Evolutionary conservation across 2,888 invertebrate species (phyloP), one percentile per base, ranked within the genome.

Genomic region (Poecilobothrus nobilitatus): DNA sequence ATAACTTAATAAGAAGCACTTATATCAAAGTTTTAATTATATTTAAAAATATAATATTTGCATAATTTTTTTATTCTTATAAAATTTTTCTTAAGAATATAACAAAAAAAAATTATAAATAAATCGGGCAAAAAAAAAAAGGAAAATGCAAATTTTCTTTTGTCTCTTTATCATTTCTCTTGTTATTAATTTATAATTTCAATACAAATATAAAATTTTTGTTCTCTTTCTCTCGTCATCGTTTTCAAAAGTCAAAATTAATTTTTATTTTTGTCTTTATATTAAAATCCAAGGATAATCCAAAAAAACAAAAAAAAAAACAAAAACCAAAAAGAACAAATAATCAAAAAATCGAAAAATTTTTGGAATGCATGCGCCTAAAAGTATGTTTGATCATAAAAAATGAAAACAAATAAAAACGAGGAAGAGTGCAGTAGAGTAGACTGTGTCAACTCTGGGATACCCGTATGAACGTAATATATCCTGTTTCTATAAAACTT

Each of bases 281-380:
- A 6, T 4, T 2, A 53, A 18, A 18, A 53, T 53, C 18, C 53
- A 53, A 53, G 53, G 53, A 53, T 53, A 53, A 53, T 53, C 18
- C 15, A 18, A 53, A 53, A 53, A n/a, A 44, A 44, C 15, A 15
- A 44, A 15, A 44, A 44, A 44, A n/a, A n/a, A n/a, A n/a, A n/a
- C n/a, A n/a, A n/a, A n/a, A n/a, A 3, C 3, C 6, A 44, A 12
- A 15, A 44, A 10, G 6, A 7, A 44, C 6, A 12, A 12, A 44
- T 44, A 44, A 44, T 44, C 12, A 44, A 44, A 44, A 15, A 44
- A 44, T 12, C 2, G 12, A 15, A 44, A 53, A 53, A 53, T 53
- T 12, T 53, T 53, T 53, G 53, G 15, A 53, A 53, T 53, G 53
- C 53, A 53, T 53, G 53, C 53, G 53, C 53, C 53, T 53, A 53